These are phyloP conservation scores for Biston betularia DNA, from an alignment of 2,888 invertebrate species.

Conservation along the genomic window DNA sequence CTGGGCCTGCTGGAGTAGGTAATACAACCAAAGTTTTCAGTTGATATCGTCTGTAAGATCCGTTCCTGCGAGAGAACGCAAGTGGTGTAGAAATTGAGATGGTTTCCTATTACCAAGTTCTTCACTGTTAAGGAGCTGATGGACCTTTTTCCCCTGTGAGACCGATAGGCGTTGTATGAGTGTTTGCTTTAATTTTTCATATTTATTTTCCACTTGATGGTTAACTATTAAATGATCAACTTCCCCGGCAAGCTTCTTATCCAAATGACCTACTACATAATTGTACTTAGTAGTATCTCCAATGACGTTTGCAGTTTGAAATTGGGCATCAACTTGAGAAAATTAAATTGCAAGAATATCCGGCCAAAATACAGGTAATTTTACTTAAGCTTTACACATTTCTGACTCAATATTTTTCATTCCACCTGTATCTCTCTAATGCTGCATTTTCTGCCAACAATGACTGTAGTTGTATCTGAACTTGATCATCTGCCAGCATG, in stretches of 20 bases:
- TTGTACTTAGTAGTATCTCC: too few relatives aligned
- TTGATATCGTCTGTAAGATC: not conserved
- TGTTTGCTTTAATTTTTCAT: not conserved
- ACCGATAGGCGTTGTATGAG: not conserved
- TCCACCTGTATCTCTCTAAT: not conserved
- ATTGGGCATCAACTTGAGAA: not conserved
- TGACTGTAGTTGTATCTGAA: too few relatives aligned
- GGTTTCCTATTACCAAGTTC: not conserved
- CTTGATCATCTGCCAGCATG: too few relatives aligned
- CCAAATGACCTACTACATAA: too few relatives aligned
- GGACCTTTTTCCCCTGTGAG: not conserved
- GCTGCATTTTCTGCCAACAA: not conserved
- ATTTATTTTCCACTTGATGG: not conserved
- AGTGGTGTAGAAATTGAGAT: not conserved
- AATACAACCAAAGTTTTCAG: not conserved
- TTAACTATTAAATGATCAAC: not conserved
- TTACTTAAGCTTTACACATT: constrained; percentile 15
- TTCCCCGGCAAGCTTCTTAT: too few relatives aligned
- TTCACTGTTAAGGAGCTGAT: not conserved
- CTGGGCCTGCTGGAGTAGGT: not conserved
- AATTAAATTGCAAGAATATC: not conserved
- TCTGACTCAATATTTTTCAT: not conserved
- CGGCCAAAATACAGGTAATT: not conserved
- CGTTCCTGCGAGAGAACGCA: not conserved
- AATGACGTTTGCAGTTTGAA: not conserved